phyloP scores from a whole-genome alignment of 2,797 vertebrate species.

The Gorsachius magnificus region DNA sequence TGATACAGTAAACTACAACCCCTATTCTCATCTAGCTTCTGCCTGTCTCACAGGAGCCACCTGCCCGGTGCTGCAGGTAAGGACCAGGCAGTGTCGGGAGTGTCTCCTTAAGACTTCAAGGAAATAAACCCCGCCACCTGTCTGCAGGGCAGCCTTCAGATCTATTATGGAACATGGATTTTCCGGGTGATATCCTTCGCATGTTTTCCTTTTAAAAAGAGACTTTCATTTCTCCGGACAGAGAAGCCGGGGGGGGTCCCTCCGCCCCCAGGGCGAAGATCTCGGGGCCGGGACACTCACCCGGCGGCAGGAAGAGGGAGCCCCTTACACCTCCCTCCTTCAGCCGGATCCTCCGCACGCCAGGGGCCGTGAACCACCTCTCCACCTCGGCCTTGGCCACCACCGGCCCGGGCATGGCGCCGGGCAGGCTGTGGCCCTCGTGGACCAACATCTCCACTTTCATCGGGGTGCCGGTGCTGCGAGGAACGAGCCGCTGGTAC shows the following conservation, averaged over 20 bases:
- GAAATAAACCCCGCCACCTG: not conserved
- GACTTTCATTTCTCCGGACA: not conserved
- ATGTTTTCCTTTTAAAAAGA: not conserved
- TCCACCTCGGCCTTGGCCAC: constrained; percentile 71
- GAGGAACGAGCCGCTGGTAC: constrained; percentile 75
- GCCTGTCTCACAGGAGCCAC: not conserved
- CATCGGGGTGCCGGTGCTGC: constrained; percentile 68
- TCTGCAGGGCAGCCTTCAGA: not conserved
- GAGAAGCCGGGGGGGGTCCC: not conserved
- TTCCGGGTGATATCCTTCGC: rapidly evolving
- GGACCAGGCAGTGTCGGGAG: not conserved
- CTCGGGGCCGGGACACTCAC: constrained; percentile 61
- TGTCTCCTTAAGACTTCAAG: rapidly evolving
- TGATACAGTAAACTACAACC: rapidly evolving
- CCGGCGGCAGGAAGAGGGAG: constrained; percentile 80
- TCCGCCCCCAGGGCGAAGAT: not conserved
- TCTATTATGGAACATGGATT: rapidly evolving
- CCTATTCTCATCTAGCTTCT: no score
- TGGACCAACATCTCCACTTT: constrained; percentile 73
- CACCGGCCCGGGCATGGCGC: constrained; percentile 22
- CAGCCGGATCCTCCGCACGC: constrained; percentile 73
- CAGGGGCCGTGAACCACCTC: constrained; percentile 77
- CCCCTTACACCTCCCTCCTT: constrained; percentile 76
- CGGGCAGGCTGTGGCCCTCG: constrained; percentile 66
- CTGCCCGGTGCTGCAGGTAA: not conserved